Percentiles rank a stretch among this genome's conserved stretches.
Evolutionary conservation across 2,113 vertebrate genomes (phyloP).

Genomic region (Phalacrocorax brasilianus): DNA sequence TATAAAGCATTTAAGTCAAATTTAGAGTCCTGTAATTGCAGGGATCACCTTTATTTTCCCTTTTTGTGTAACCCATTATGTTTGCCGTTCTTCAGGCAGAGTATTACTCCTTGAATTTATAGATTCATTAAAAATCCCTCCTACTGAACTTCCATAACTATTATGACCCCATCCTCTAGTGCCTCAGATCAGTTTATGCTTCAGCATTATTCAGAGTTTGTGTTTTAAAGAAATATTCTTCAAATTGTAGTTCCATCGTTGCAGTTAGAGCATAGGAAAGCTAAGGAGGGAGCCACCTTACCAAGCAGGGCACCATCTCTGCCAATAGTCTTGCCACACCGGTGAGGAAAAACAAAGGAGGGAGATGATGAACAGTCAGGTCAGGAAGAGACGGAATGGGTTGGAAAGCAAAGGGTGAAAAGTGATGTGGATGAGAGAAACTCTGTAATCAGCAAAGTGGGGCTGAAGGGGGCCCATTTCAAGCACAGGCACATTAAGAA

Average conservation of each 20-base stretch:
- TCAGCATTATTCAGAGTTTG: background rate
- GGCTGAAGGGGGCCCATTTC: background rate
- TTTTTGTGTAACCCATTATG: background rate
- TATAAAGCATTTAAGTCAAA: background rate
- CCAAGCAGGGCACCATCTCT: background rate
- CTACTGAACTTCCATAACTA: background rate
- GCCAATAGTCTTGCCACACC: background rate
- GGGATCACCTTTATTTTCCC: slow-evolving; percentile 2
- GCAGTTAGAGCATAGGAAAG: background rate
- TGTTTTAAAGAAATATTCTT: background rate
- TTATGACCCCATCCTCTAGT: background rate
- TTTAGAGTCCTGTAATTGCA: background rate
- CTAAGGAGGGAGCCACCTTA: background rate
- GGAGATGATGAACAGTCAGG: background rate
- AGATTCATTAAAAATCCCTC: slow-evolving; percentile 25
- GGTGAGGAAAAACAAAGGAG: background rate
- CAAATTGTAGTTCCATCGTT: background rate
- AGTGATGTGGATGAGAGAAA: background rate
- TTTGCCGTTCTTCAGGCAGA: background rate
- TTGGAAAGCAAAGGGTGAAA: background rate
- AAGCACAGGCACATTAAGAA: background rate
- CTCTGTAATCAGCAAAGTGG: background rate
- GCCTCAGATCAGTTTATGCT: background rate
- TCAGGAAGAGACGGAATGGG: background rate
- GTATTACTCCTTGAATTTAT: background rate